Conservation (phyloP, 2,888 invertebrate species). For the Pyralis farinalis region DNA sequence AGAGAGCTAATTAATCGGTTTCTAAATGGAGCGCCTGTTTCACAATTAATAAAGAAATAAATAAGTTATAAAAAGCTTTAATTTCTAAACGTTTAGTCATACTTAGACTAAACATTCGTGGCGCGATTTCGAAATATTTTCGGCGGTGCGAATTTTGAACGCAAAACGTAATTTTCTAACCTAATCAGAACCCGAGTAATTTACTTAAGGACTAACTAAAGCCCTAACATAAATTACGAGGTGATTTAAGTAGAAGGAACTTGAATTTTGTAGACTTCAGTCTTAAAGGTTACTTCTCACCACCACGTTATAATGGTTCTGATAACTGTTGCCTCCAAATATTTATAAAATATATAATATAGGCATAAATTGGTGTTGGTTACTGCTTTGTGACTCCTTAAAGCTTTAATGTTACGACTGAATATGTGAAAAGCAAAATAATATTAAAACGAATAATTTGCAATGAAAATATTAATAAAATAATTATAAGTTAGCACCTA, state of each 20-base stretch:
- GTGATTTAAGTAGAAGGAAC: slow-evolving; percentile 80
- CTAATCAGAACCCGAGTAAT: slow-evolving; percentile 82
- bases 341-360: slow-evolving; percentile 31
- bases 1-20: slow-evolving; percentile 43
- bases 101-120: slow-evolving; percentile 52
- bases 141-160: slow-evolving; percentile 60
- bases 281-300: slow-evolving; percentile 68
- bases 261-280: slow-evolving; percentile 54
- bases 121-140: slow-evolving; percentile 49
- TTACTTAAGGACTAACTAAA: slow-evolving; percentile 60
- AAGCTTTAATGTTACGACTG: slow-evolving; percentile 38
- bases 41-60: slow-evolving; percentile 17
- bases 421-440: slow-evolving; percentile 34
- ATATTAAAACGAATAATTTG: slow-evolving; percentile 22
- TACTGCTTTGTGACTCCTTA: slow-evolving; percentile 58
- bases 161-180: slow-evolving; percentile 59
- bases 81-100: slow-evolving; percentile 30
- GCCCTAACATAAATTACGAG: slow-evolving; percentile 78
- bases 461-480: slow-evolving; percentile 32
- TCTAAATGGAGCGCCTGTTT: slow-evolving; percentile 24
- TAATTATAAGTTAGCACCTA: slow-evolving; percentile 68
- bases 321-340: slow-evolving; percentile 63
- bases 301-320: slow-evolving; percentile 68
- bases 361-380: slow-evolving; percentile 20
- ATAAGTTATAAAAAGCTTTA: slow-evolving; percentile 12